Base-by-base conservation (phyloP, 1,140 invertebrate genomes). In the Stegodyphus dumicola region DNA sequence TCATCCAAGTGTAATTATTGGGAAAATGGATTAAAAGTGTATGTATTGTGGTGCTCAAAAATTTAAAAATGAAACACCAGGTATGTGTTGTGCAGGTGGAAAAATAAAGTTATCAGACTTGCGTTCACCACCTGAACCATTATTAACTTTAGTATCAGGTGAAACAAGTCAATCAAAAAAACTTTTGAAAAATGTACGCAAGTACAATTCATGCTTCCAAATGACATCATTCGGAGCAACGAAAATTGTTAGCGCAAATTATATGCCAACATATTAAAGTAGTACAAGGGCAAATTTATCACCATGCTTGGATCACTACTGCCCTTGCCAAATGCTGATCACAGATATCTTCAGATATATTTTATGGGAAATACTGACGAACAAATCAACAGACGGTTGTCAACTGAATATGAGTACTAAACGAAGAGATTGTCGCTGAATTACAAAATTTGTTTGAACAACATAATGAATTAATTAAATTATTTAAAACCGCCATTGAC, bases 141-240 rank as follows among this genome's bases (percentile, higher is more conserved):
- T 88, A 17, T 7, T 85, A 76, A 51, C 60, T 80, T 88, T 90
- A 86, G 77, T 88, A 74, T 80, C 33, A 15, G 78, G 60, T 5
- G 15, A 49, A 5, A 13, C 49, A 74, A 13, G 5, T 17, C 48
- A 90, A 83, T 90, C 88, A 18, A 90, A 88, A 87, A 80, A 89
- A 76, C 92, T 92, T 89, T 87, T 90, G 84, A 75, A 88, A 69
- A 89, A 91, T 52, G 91, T 91, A 84, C 87, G 90, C 54, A 89
- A 87, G 85, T 91, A 90, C 89, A 92, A 92, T 90, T 90, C 51
- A 77, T 89, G 89, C 48, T 91, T 92, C 77, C 88, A 89, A 86
- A 90, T 91, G 88, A 90, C 89, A 77, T 91, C 90, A 79, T 90
- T 91, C 88, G 89, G 89, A 77, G 89, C 89, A 88, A 89, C 88